Conservation (phyloP, 1,140 invertebrate genomes). For the Apis florea region DNA sequence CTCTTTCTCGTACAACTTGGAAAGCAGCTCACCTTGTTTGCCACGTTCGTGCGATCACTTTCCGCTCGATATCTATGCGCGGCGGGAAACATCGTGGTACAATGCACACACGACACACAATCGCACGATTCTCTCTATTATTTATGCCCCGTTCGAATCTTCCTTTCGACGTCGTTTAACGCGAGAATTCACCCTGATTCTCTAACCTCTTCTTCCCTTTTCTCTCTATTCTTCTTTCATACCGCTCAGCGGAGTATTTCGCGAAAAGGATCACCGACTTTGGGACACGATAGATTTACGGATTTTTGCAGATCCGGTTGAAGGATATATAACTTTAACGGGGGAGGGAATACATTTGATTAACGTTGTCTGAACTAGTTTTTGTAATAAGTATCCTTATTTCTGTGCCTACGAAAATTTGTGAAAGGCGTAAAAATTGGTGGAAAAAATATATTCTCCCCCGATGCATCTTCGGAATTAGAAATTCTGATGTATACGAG, state of each 20-base stretch:
- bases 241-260: too few species aligned
- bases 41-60: constrained; percentile 55
- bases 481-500: constrained; percentile 3
- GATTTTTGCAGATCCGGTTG: too few species aligned
- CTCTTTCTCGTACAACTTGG: constrained; percentile 4
- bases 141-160: neutral
- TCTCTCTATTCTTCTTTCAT: too few species aligned
- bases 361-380: too few species aligned
- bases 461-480: neutral
- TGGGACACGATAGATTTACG: too few species aligned
- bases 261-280: too few species aligned
- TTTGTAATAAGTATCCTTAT: too few species aligned
- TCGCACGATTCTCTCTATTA: neutral
- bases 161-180: too few species aligned
- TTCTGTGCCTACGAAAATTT: neutral
- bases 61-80: constrained; percentile 35
- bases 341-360: too few species aligned
- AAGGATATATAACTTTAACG: too few species aligned
- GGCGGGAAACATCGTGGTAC: neutral
- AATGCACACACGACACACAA: neutral
- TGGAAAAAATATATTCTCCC: neutral
- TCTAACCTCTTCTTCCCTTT: too few species aligned
- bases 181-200: too few species aligned
- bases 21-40: constrained; percentile 71
- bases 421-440: neutral